Base-by-base conservation (phyloP, 2,888 invertebrate species). In the Entomobrya multifasciata region DNA sequence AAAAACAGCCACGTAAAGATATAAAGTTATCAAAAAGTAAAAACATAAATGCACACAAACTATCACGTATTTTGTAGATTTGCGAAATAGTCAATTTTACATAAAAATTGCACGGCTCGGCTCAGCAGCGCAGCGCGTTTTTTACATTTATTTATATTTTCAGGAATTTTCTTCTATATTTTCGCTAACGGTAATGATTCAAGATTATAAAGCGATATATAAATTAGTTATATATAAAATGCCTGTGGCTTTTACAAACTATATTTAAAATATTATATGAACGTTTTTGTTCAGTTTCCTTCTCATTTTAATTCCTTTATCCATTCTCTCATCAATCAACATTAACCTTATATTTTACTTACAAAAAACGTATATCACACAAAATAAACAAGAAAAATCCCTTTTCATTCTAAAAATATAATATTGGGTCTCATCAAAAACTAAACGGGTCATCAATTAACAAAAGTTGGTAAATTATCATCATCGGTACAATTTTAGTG, bases 21-120 rank as follows among this genome's bases (percentile, higher is more conserved):
- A n/a, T n/a, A n/a, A n/a, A n/a, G n/a, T n/a, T n/a, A n/a, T n/a
- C n/a, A n/a, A n/a, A n/a, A n/a, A n/a, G n/a, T n/a, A n/a, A n/a
- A n/a, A 47, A 47, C 11, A 15, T 47, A 47, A 11, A 47, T 15
- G 47, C 47, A 47, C 5, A 10, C 47, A n/a, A n/a, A n/a, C n/a
- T n/a, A n/a, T n/a, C n/a, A n/a, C n/a, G n/a, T n/a, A n/a, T n/a
- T n/a, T n/a, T n/a, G n/a, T n/a, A n/a, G n/a, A n/a, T n/a, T n/a
- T n/a, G n/a, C n/a, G n/a, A n/a, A n/a, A n/a, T n/a, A n/a, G n/a
- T n/a, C n/a, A n/a, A n/a, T n/a, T n/a, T n/a, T n/a, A n/a, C n/a
- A n/a, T n/a, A n/a, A n/a, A n/a, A n/a, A n/a, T n/a, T 72, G 72
- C 72, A 72, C 49, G 72, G n/a, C 27, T 72, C 72, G n/a, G 70